phyloP scores from a whole-genome alignment of 2,113 vertebrate species.

The Hystrix brachyura region DNA sequence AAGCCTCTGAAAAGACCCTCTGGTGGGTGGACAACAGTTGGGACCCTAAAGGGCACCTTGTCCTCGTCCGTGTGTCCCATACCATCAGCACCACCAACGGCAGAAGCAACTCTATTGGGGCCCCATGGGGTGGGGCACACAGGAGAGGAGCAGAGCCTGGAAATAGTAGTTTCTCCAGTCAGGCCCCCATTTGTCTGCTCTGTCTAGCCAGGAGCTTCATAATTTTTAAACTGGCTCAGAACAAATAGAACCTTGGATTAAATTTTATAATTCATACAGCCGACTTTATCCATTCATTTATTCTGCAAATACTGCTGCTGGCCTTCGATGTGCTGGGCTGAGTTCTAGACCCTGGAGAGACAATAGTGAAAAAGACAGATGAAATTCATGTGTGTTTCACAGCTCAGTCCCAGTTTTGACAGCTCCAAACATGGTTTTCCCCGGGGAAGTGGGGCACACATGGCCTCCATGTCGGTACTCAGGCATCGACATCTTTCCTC shows the following conservation, averaged over 20 bases:
- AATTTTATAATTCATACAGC: neutral
- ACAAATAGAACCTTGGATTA: conserved; percentile 15
- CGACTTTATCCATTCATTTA: conserved; percentile 14
- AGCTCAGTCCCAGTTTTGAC: neutral
- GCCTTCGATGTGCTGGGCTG: neutral
- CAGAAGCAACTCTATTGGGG: neutral
- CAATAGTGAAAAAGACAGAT: neutral
- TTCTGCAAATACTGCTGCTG: neutral
- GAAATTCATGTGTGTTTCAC: neutral
- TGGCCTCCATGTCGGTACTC: neutral
- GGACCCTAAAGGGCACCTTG: neutral
- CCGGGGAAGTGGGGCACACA: neutral
- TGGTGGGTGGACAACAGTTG: neutral
- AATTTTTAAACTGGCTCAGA: neutral
- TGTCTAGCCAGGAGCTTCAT: neutral
- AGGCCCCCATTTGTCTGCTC: neutral
- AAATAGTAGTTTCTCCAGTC: neutral
- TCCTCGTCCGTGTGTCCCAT: neutral
- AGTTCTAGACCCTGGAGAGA: neutral
- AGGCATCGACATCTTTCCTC: neutral
- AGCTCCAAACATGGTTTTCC: neutral
- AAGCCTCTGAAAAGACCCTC: neutral
- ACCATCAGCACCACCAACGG: neutral
- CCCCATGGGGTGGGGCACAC: neutral
- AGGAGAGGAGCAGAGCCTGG: neutral